These are phyloP conservation scores for Ceratina australensis DNA, from an alignment of 1,140 invertebrate genomes.

Conservation along the genomic window DNA sequence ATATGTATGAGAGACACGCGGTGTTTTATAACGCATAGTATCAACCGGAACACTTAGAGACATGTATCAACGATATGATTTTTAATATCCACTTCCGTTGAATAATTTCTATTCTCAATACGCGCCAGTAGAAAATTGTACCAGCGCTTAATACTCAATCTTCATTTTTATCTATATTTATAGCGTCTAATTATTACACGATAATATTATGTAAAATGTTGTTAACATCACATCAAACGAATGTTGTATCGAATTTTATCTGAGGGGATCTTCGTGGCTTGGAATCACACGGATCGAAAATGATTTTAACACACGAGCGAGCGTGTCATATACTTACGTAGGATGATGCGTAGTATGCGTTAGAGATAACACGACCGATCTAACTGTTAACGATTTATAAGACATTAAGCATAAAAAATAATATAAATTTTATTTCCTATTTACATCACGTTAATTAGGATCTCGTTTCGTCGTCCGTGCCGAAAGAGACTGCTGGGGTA, in stretches of 20 bases:
- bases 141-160: too few relatives aligned
- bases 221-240: background rate
- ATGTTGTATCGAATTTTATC: background rate
- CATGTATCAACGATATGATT: background rate
- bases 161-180: too few relatives aligned
- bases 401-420: background rate
- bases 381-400: background rate
- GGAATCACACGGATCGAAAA: background rate
- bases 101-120: too few relatives aligned
- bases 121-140: too few relatives aligned
- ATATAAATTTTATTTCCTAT: constrained; percentile 5
- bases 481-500: too few relatives aligned
- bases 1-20: constrained; percentile 9
- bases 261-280: background rate
- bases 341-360: background rate
- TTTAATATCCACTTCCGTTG: constrained; percentile 8
- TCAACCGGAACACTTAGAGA: constrained; percentile 13
- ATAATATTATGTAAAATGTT: too few relatives aligned
- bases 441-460: too few relatives aligned
- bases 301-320: constrained; percentile 9
- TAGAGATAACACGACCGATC: background rate
- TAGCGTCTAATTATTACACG: too few relatives aligned
- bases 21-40: constrained; percentile 43
- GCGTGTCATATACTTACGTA: background rate
- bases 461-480: too few relatives aligned